Evolutionary conservation across 1,140 invertebrate species (phyloP).

Genomic region (Drosophila parvula): DNA sequence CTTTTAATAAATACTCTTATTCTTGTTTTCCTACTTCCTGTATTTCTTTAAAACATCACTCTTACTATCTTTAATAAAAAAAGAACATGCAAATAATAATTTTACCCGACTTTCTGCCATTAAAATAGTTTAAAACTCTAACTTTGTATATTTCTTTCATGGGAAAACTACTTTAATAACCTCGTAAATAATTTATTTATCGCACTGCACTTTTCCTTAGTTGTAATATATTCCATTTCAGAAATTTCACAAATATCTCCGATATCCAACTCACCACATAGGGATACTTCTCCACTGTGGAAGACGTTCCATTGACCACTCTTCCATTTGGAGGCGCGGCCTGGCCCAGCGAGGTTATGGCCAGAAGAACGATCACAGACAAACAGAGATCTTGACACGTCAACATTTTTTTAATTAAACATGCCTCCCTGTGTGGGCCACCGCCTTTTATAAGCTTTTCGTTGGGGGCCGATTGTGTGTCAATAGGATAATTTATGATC

Average conservation of each 20-base stretch:
- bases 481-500: conserved; percentile 33
- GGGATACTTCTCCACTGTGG: conserved; percentile 58
- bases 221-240: neutral
- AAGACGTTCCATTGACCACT: conserved; percentile 72
- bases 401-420: conserved; percentile 32
- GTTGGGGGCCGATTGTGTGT: conserved; percentile 1
- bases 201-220: neutral
- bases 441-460: conserved; percentile 27
- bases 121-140: too few species aligned
- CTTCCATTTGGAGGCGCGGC: conserved; percentile 47
- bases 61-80: too few species aligned
- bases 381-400: conserved; percentile 18
- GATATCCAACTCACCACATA: conserved; percentile 58
- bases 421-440: neutral
- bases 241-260: neutral
- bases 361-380: conserved; percentile 12
- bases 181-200: too few species aligned
- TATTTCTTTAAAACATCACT: too few species aligned
- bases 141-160: too few species aligned
- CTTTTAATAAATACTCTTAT: too few species aligned
- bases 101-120: too few species aligned
- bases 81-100: too few species aligned
- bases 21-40: neutral
- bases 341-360: neutral
- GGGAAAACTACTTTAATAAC: too few species aligned